Evolutionary conservation across 2,113 vertebrate species (phyloP).

Genomic region (Gallinago media): DNA sequence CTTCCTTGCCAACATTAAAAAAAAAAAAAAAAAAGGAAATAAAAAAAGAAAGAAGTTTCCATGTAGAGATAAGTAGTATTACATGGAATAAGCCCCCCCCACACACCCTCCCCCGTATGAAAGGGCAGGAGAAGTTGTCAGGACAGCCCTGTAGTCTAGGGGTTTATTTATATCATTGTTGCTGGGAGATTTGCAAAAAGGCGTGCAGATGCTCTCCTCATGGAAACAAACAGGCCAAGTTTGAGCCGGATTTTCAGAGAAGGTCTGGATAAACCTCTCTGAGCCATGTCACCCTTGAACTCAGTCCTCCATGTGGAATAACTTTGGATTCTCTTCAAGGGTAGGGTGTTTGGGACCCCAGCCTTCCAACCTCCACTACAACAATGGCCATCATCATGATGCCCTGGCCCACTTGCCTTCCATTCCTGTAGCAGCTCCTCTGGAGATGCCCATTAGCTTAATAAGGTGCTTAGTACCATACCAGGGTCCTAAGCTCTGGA

Average conservation of each 20-base stretch:
- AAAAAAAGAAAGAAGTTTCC: background rate
- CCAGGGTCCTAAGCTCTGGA: background rate
- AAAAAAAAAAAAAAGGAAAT: background rate
- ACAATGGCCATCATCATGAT: too few species aligned
- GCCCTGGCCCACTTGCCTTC: background rate
- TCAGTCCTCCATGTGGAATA: background rate
- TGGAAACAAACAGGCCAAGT: slow-evolving; percentile 12
- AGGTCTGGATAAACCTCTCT: background rate
- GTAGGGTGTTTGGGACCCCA: background rate
- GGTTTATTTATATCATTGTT: slow-evolving; percentile 66
- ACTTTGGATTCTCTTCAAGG: background rate
- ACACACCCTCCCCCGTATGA: background rate
- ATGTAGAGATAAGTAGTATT: background rate
- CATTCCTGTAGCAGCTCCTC: background rate
- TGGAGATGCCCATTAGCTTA: background rate
- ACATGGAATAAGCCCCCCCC: background rate
- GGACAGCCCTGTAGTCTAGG: background rate
- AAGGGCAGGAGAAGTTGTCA: slow-evolving; percentile 10
- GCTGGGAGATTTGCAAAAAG: slow-evolving; percentile 43
- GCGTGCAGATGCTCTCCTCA: background rate
- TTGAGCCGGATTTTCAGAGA: background rate
- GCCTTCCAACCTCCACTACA: background rate
- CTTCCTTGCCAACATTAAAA: slow-evolving; percentile 32
- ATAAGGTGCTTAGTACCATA: background rate
- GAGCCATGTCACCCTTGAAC: background rate